Percentiles rank a stretch among this genome's conserved stretches.
These are phyloP conservation scores for Hemithea aestivaria DNA, from an alignment of 2,888 invertebrate genomes.

Conservation along the genomic window DNA sequence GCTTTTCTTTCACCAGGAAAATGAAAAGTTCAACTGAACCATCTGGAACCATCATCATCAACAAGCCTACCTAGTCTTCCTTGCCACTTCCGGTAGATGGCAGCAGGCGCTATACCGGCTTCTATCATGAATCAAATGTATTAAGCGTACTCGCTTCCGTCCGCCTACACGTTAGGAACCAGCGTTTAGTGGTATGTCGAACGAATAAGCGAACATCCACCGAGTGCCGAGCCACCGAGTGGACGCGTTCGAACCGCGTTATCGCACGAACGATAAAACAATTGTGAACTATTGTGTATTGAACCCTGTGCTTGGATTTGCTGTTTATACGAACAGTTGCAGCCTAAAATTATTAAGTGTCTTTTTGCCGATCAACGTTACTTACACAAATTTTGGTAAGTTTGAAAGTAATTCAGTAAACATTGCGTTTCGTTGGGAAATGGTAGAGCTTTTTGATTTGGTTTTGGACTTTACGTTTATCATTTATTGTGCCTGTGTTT, in stretches of 20 bases:
- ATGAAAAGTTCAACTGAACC: no score
- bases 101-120: slow-evolving; percentile 2
- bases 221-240: not conserved
- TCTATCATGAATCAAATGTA: slow-evolving; percentile 10
- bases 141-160: slow-evolving; percentile 16
- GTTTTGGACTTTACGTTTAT: no score
- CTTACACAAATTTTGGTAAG: not conserved
- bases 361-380: no score
- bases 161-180: slow-evolving; percentile 13
- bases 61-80: no score
- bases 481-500: no score
- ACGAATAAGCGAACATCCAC: not conserved
- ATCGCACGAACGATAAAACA: no score
- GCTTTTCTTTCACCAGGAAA: no score
- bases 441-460: no score
- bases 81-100: slow-evolving; percentile 6
- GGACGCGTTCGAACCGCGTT: slow-evolving; percentile 9
- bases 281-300: not conserved
- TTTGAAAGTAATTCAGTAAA: no score
- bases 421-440: no score
- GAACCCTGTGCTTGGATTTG: no score
- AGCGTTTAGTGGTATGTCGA: slow-evolving; percentile 2
- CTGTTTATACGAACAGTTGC: slow-evolving; percentile 3
- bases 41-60: no score
- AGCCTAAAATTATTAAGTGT: not conserved